These are phyloP conservation scores for Sus cebifrons DNA, from an alignment of 2,797 vertebrate species.

Conservation along the genomic window DNA sequence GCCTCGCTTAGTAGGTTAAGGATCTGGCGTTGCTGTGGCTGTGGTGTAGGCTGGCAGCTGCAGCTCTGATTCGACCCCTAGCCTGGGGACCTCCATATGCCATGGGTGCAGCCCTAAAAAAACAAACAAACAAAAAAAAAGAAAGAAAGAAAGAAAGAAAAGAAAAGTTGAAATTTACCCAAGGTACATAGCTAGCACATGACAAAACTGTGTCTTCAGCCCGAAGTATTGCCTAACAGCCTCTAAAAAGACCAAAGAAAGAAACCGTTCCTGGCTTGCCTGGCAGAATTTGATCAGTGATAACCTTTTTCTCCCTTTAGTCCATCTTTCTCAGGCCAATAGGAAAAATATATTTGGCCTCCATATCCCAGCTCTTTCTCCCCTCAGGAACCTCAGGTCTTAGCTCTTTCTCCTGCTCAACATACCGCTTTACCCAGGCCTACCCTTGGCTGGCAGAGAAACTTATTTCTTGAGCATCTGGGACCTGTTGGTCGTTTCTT, in stretches of 20 bases:
- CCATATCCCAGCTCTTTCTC: not conserved
- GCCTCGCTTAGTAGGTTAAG: no score
- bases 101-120: no score
- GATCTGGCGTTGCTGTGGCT: no score
- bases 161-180: slow-evolving; percentile 25
- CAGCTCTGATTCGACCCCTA: no score
- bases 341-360: not conserved
- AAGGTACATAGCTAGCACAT: not conserved
- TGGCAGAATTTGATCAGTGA: slow-evolving; percentile 11
- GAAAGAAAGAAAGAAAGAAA: no score
- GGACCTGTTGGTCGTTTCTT: not conserved
- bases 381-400: not conserved
- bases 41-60: no score
- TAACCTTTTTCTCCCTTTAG: not conserved
- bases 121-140: no score
- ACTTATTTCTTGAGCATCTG: slow-evolving; percentile 4
- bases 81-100: no score
- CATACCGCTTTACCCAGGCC: not conserved
- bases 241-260: slow-evolving; percentile 1
- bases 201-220: not conserved
- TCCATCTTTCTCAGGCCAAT: not conserved
- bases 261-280: not conserved
- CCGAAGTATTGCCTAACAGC: not conserved
- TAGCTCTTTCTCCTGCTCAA: not conserved
- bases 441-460: slow-evolving; percentile 36